A percentile compares a stretch with the other conserved stretches of the same genome.
phyloP scores from a whole-genome alignment of 2,888 invertebrate genomes.

The Eristalinus aeneus region DNA sequence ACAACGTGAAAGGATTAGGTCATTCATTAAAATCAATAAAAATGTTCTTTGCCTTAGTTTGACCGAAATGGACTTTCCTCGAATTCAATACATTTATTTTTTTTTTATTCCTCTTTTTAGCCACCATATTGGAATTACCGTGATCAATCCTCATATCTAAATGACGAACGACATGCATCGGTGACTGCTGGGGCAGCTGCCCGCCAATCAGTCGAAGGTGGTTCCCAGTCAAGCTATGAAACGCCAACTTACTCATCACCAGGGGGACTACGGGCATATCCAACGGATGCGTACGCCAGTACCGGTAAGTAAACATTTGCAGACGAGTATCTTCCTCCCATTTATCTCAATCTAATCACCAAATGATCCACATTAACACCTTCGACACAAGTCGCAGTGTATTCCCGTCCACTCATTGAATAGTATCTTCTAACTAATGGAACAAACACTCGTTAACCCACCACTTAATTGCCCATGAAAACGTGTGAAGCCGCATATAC shows the following conservation, averaged over 20 bases:
- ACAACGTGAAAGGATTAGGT: not conserved
- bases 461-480: constrained; percentile 53
- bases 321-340: not conserved
- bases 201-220: constrained; percentile 80
- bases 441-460: constrained; percentile 57
- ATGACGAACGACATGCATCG: constrained; percentile 79
- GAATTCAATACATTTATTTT: not conserved
- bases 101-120: constrained; percentile 68
- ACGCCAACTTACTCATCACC: constrained; percentile 80
- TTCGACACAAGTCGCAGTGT: not conserved
- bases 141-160: constrained; percentile 80
- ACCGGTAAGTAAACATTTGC: constrained; percentile 76
- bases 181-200: constrained; percentile 78
- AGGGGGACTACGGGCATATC: constrained; percentile 79
- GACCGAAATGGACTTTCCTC: not conserved
- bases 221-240: constrained; percentile 81
- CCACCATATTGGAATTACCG: constrained; percentile 80
- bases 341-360: constrained; percentile 18
- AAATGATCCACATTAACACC: constrained; percentile 47
- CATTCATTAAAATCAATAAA: not conserved
- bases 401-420: constrained; percentile 13
- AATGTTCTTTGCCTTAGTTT: not conserved
- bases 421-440: constrained; percentile 40
- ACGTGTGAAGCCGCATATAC: constrained; percentile 17
- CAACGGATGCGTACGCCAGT: constrained; percentile 80